Base-by-base conservation (phyloP, 2,113 vertebrate species). In the Bolborhynchus lineola region DNA sequence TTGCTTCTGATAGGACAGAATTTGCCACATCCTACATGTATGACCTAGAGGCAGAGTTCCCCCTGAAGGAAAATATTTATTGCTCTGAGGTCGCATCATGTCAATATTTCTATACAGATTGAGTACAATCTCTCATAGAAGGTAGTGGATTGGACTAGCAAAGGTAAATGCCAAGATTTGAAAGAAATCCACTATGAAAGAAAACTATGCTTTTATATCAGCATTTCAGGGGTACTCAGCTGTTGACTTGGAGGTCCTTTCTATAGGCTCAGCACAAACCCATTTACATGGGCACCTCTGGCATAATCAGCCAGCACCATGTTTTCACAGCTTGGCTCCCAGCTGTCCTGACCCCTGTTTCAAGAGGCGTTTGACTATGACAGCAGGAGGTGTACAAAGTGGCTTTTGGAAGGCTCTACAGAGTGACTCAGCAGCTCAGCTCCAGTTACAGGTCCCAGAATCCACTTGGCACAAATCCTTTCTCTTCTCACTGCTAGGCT, bases 371-470 rank as follows among this genome's bases (percentile, higher is more conserved):
- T 96, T 97, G 68, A 93, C 44, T 33, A 80, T 78, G 83, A 53
- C 65, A 95, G 75, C 70, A 92, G 35, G 78, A 83, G 91, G 67
- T 87, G 79, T 87, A 95, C 53, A 37, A 80, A 95, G 68, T 64
- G 44, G 69, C 78, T 92, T 86, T 95, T 93, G 83, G 92, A 95
- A 94, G 69, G 65, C 88, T 94, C 72, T 89, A 75, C 59, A 41
- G 79, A 85, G 59, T 95, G 92, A 97, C 94, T 96, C 95, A 97
- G 96, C 90, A 93, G 59, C 91, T 95, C 63, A 16, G 79, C 95
- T 95, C 53, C 1, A 0, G 67, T 96, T 97, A 96, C 77, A 0
- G 88, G 93, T 95, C 94, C 95, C 91, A 93, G 92, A 95, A 91
- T 95, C 82, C 93, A 97, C 74, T 93, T 96, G 93, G 96, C 95